phyloP scores from a whole-genome alignment of 2,113 vertebrate genomes.

The Pao palembangensis region DNA sequence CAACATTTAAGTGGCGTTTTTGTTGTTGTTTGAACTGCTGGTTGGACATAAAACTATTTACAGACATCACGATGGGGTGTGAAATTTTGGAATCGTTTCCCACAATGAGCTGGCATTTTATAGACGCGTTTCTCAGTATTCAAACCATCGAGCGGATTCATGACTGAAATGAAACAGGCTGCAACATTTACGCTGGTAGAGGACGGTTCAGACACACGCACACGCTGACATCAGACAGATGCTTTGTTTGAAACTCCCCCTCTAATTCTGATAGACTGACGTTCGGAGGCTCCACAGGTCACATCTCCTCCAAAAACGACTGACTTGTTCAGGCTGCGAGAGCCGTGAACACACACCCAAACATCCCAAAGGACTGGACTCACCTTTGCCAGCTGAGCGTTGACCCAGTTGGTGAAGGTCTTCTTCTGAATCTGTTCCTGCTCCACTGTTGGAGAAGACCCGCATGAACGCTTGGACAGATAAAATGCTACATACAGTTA shows the following conservation, averaged over 20 bases:
- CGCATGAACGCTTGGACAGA: neutral
- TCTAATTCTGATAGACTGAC: too few relatives aligned
- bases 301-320: too few relatives aligned
- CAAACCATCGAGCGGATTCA: neutral
- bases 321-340: too few relatives aligned
- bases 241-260: too few relatives aligned
- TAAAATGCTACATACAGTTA: neutral
- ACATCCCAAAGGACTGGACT: neutral
- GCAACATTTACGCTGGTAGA: neutral
- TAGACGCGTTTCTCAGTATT: neutral
- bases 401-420: constrained; percentile 96
- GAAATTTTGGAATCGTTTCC: neutral
- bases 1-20: neutral
- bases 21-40: neutral
- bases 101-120: constrained; percentile 1
- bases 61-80: neutral
- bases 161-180: neutral
- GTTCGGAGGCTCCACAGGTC: too few relatives aligned
- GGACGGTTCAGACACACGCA: neutral
- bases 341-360: neutral
- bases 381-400: constrained; percentile 91
- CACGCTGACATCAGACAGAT: too few relatives aligned
- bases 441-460: constrained; percentile 74
- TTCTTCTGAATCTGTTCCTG: constrained; percentile 94
- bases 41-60: neutral